Evolutionary conservation across 2,797 vertebrate species (phyloP), one percentile per base, ranked within the genome.

Genomic region (Miichthys miiuy): DNA sequence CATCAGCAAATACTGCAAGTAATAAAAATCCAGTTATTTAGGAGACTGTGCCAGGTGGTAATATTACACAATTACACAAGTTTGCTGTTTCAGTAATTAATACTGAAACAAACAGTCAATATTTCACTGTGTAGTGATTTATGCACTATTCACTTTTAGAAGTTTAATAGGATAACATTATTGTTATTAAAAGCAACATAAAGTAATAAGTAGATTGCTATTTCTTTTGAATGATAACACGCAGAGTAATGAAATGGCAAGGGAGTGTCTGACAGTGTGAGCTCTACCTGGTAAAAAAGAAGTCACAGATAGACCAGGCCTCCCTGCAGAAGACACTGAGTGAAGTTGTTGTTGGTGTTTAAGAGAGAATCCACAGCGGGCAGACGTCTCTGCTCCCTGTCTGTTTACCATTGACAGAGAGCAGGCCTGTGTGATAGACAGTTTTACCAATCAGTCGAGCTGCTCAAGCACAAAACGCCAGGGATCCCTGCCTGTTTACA

Each of bases 371-470:
- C 70, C 66, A 38, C 84, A 75, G 81, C 79, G 54, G 77, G 80
- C 81, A 65, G 73, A 62, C 41, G 70, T 54, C 71, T 56, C 44
- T 56, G 81, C 87, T 81, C 81, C 74, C 63, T 76, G 87, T 83
- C 85, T 91, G 89, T 86, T 90, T 85, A 82, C 72, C 85, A 87
- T 85, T 80, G 87, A 89, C 80, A 79, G 84, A 67, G 87, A 81
- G 91, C 89, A 86, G 71, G 85, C 76, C 86, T 85, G 72, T 87
- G 85, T 93, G 90, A 93, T 92, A 80, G 89, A 85, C 91, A 91
- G 83, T 90, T 93, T 91, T 87, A 87, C 82, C 93, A 93, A 93
- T 93, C 92, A 94, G 91, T 87, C 30, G 66, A 90, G 86, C 89
- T 74, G 87, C 89, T 93, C 89, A 78, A 86, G 88, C 91, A 91